These are phyloP conservation scores for Pedionomus torquatus DNA, from an alignment of 2,113 vertebrate species.

Conservation along the genomic window DNA sequence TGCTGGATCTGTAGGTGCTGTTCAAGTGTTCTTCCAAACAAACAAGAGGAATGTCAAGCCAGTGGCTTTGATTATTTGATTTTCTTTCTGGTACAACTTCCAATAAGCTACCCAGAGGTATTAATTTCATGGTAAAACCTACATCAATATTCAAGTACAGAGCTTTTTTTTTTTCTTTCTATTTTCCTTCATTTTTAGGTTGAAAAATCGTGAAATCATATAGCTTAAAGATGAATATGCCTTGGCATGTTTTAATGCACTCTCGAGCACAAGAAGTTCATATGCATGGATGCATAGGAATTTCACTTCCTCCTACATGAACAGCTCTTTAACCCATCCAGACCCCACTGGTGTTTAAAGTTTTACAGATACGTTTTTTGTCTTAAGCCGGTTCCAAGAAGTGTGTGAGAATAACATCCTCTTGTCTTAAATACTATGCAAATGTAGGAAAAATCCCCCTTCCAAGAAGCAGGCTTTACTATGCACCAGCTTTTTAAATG, in stretches of 20 bases:
- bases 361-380: neutral
- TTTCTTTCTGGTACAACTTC: neutral
- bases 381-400: neutral
- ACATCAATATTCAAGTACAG: neutral
- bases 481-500: neutral
- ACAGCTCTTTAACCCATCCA: neutral
- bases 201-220: neutral
- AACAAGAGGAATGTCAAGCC: neutral
- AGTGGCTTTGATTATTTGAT: neutral
- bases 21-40: neutral
- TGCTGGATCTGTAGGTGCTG: neutral
- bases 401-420: neutral
- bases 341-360: neutral
- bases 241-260: neutral
- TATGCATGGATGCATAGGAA: neutral
- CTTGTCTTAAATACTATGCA: neutral
- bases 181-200: neutral
- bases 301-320: neutral
- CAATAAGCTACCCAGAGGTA: neutral
- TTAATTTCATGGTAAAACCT: neutral
- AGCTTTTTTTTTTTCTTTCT: neutral
- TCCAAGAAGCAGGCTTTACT: neutral
- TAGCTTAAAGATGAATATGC: neutral
- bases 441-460: neutral
- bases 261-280: neutral